These are phyloP conservation scores for Spatulosminthurus flaviceps DNA, from an alignment of 2,888 invertebrate genomes.

Conservation along the genomic window DNA sequence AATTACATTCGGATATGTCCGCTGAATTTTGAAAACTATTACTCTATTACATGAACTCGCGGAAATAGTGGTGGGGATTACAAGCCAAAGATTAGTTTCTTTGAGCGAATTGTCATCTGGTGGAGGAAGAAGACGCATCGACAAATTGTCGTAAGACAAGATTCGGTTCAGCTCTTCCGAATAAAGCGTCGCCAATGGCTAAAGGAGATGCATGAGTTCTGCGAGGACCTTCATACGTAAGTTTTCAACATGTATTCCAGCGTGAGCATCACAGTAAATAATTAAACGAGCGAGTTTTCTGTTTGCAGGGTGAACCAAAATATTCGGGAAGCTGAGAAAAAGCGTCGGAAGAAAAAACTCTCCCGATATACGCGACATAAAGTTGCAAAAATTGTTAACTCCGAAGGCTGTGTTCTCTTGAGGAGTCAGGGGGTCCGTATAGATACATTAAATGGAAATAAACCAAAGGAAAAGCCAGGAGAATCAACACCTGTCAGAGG, in stretches of 20 bases:
- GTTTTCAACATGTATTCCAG: background rate
- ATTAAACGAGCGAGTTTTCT: no score
- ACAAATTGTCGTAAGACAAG: background rate
- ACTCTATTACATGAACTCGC: no score
- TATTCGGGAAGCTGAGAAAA: conserved; percentile 15
- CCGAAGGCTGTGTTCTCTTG: conserved; percentile 28
- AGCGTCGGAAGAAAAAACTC: conserved; percentile 12
- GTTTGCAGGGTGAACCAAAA: background rate
- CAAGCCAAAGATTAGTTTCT: conserved; percentile 12
- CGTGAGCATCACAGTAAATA: background rate
- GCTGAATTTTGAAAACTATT: background rate
- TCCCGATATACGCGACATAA: background rate
- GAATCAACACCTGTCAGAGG: conserved; percentile 4
- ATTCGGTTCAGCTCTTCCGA: conserved; percentile 32
- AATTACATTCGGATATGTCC: background rate
- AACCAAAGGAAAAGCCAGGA: conserved; percentile 24
- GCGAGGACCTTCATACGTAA: conserved; percentile 27
- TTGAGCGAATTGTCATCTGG: conserved; percentile 28
- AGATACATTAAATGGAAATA: conserved; percentile 38
- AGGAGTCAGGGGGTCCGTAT: background rate
- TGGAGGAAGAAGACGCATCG: conserved; percentile 33
- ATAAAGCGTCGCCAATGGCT: conserved; percentile 23
- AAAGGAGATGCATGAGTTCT: conserved; percentile 32
- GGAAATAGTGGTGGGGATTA: conserved; percentile 1
- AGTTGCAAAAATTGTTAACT: conserved; percentile 21